phyloP scores from a whole-genome alignment of 2,113 vertebrate genomes.

The Tychaedon coryphoeus region DNA sequence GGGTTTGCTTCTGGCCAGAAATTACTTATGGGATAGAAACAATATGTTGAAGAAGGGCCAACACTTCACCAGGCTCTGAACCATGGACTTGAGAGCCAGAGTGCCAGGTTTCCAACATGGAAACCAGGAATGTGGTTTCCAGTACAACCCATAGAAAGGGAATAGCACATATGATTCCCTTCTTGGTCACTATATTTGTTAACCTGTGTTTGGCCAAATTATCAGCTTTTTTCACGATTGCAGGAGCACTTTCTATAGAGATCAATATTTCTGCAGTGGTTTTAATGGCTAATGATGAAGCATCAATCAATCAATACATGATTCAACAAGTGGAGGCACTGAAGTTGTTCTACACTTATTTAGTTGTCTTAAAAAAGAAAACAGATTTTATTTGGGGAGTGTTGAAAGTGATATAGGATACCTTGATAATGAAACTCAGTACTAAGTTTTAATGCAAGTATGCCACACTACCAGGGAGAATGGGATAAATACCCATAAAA shows the following conservation, averaged over 20 bases:
- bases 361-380: neutral
- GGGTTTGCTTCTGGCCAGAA: neutral
- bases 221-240: neutral
- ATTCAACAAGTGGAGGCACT: neutral
- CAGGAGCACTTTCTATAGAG: neutral
- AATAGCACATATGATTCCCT: neutral
- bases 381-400: neutral
- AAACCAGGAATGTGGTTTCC: neutral
- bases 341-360: neutral
- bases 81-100: neutral
- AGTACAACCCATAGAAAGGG: neutral
- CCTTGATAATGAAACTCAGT: neutral
- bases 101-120: neutral
- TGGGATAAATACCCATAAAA: neutral
- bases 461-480: neutral
- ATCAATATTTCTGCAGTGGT: neutral
- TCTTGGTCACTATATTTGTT: neutral
- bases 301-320: neutral
- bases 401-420: neutral
- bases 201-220: neutral
- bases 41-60: accelerated
- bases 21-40: neutral
- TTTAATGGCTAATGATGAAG: neutral
- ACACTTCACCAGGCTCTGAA: neutral
- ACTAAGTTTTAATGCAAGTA: neutral